Percentiles rank a stretch among this genome's conserved stretches.
Conservation (phyloP, 2,888 invertebrate species). For the Sarcophaga caerulescens region DNA sequence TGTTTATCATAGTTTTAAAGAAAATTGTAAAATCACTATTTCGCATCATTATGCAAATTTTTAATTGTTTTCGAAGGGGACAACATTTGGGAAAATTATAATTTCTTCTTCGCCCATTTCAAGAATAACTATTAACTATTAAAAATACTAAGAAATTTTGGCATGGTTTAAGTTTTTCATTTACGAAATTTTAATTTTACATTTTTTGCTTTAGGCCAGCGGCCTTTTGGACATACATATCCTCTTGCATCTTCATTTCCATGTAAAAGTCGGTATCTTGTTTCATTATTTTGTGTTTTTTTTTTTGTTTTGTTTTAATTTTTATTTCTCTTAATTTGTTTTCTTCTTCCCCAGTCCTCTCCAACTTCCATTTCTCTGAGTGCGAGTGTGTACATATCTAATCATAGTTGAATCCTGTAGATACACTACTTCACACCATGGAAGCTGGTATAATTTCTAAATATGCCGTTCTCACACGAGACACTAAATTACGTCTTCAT, state of each 20-base stretch:
- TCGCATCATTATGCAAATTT: conserved; percentile 8
- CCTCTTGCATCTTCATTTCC: background rate
- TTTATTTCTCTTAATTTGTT: conserved; percentile 55
- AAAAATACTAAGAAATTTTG: too few relatives aligned
- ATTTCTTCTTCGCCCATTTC: background rate
- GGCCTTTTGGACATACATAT: too few relatives aligned
- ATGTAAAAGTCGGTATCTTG: background rate
- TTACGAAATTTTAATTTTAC: background rate
- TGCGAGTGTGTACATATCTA: background rate
- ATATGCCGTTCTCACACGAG: conserved; percentile 71
- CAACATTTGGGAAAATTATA: background rate
- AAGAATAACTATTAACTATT: too few relatives aligned
- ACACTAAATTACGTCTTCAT: conserved; percentile 68
- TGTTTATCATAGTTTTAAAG: conserved; percentile 4
- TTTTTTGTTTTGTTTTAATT: conserved; percentile 30
- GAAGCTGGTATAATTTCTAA: conserved; percentile 61
- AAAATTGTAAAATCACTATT: background rate
- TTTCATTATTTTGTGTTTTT: background rate
- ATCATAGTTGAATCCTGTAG: background rate
- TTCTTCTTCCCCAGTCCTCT: conserved; percentile 53
- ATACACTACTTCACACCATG: background rate
- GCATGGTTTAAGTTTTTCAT: too few relatives aligned
- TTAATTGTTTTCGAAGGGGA: background rate
- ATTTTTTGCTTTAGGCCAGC: too few relatives aligned
- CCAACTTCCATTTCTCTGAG: background rate